Base-by-base conservation (phyloP, 2,888 invertebrate genomes). In the Neoaliturus tenellus region DNA sequence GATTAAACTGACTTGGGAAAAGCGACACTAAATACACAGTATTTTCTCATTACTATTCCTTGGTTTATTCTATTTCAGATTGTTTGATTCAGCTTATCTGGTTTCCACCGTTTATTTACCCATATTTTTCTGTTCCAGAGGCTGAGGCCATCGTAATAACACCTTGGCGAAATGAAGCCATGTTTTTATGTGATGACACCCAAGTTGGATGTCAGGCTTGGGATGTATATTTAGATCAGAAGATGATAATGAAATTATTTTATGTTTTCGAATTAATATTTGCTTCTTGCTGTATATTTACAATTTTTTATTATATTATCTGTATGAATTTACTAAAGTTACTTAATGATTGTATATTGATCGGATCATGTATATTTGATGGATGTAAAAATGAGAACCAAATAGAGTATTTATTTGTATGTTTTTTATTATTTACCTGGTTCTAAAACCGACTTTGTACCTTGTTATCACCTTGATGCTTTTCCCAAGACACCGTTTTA, bases 261-360 rank as follows among this genome's bases (percentile, higher is more conserved):
- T 33, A 33, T n/a, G 67, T 14, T 67, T 67, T 67, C 35, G 67
- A 33, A n/a, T n/a, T n/a, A n/a, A n/a, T n/a, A 67, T 67, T 67
- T 10, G 67, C 67, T 67, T 31, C 67, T 67, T 67, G 67, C 35
- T 67, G 67, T 67, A 67, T 67, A 67, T 67, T 67, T 67, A 67
- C 35, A 33, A 31, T 67, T 67, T 67, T 67, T 67, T 67, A n/a
- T n/a, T 8, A 33, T 33, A 31, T 31, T 67, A 67, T 67, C 35
- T 67, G 31, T 67, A 67, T 33, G 35, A 67, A 67, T 67, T 67
- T 33, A 33, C 67, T 33, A 33, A 33, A 67, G 67, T 67, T 67
- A 67, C 67, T 67, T 67, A 67, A 67, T 51, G 23, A 67, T n/a
- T 1, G 3, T 67, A 17, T 67, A 67, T 67, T 67, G 67, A 8